Base-by-base conservation (phyloP, 30 jellyfish, hydroid and myxozoan genomes). In the Rhopilema esculentum region DNA sequence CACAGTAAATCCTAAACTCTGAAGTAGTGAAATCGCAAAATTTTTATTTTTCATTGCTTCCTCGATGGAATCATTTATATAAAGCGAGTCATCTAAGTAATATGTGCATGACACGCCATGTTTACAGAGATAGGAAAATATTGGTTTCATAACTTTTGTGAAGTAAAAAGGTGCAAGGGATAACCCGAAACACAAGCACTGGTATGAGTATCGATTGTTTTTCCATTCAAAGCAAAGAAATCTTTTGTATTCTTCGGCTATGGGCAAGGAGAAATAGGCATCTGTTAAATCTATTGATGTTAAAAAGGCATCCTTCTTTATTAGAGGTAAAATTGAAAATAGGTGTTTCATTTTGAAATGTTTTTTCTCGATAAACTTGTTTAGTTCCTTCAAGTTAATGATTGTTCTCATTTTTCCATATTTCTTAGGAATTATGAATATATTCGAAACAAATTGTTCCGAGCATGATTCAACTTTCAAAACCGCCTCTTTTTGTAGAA, bases 251-350 rank as follows among this genome's bases (percentile, higher is more conserved):
- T 26, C 63, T 18, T 12, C 20, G 20, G 67, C 86, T 8, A 87
- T 49, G 4, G 66, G 32, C 25, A 87, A 79, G 28, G 77, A 27
- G 29, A 33, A 87, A 77, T 76, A 87, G 0, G 96, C 87, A 27
- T 87, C 96, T 53, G 69, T 77, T 16, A 87, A 26, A 67, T 77
- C 96, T 24, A 87, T 23, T 17, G 90, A 87, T 27, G 96, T 79
- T 82, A 87, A 49, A 53, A 8, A 87, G 33, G 89, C 40, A 31
- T 65, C 67, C 12, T 40, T 26, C 27, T 29, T 51, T 50, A 87
- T 69, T 16, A 79, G 51, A 19, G 65, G 52, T 18, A 61, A 49
- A 22, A 52, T 50, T n/a, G 79, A 49, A 22, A 66, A 20, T 19
- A 86, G 23, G 23, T 61, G 25, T 63, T 86, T 89, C 90, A 74